Percentiles rank a stretch among this genome's conserved stretches.
These are phyloP conservation scores for Ptilodon capucinus DNA, from an alignment of 2,888 invertebrate genomes.

Conservation along the genomic window DNA sequence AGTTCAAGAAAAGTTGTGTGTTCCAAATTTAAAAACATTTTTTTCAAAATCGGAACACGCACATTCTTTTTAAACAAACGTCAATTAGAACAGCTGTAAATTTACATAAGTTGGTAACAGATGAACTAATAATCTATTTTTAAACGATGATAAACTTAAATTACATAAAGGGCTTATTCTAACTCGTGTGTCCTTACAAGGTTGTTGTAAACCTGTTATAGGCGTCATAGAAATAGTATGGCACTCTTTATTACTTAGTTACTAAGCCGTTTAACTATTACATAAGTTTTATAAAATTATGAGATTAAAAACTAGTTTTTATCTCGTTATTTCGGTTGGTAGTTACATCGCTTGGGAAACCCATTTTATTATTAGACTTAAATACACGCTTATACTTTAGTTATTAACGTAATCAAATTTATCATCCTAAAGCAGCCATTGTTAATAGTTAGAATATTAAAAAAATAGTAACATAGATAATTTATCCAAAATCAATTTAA, in stretches of 20 bases:
- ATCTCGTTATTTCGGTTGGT: background rate
- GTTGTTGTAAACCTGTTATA: conserved; percentile 12
- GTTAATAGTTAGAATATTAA: too few relatives aligned
- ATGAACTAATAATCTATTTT: background rate
- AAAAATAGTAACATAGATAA: too few relatives aligned
- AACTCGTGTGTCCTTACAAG: conserved; percentile 22
- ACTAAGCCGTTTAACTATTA: background rate
- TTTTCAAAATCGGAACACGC: background rate
- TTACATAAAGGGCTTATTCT: background rate
- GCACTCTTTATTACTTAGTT: background rate
- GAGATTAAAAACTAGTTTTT: background rate
- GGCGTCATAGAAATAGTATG: background rate
- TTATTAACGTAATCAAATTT: background rate
- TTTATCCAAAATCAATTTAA: too few relatives aligned
- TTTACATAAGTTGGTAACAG: background rate
- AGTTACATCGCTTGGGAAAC: background rate
- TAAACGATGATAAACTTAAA: background rate
- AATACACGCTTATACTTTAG: background rate
- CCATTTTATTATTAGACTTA: background rate
- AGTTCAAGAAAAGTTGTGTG: too few relatives aligned
- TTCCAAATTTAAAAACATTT: background rate
- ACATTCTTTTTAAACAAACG: background rate
- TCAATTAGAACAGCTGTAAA: background rate
- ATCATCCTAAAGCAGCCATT: too few relatives aligned
- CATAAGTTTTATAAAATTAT: background rate